Percentiles rank a stretch among this genome's conserved stretches.
These are phyloP conservation scores for Aleiodes alternator DNA, from an alignment of 2,888 invertebrate species.

Conservation along the genomic window DNA sequence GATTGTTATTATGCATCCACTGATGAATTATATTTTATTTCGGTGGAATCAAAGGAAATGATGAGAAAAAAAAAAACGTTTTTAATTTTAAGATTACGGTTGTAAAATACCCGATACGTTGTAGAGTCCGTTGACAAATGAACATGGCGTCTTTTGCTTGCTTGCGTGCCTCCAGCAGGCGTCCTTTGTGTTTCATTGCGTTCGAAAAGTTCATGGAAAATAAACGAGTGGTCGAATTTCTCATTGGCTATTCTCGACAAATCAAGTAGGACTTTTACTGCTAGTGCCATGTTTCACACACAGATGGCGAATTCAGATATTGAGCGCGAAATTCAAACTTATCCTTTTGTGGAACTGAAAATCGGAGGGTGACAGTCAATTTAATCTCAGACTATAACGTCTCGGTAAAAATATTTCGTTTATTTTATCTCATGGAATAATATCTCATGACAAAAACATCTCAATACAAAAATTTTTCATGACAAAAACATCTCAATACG, in stretches of 20 bases:
- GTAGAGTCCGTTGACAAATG: conserved; percentile 69
- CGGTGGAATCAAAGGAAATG: background rate
- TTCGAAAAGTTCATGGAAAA: conserved; percentile 56
- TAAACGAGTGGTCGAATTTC: background rate
- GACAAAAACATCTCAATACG: too few relatives aligned
- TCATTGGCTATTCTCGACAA: conserved; percentile 1
- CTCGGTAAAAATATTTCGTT: too few relatives aligned
- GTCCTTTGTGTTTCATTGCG: conserved; percentile 63
- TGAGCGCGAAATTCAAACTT: conserved; percentile 1
- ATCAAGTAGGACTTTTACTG: background rate
- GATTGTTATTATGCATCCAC: conserved; percentile 47
- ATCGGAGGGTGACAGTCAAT: too few relatives aligned
- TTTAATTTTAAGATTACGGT: background rate
- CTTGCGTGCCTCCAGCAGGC: conserved; percentile 60
- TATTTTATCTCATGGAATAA: too few relatives aligned
- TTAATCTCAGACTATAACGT: too few relatives aligned
- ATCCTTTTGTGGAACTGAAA: too few relatives aligned
- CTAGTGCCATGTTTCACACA: background rate
- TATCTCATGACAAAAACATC: too few relatives aligned
- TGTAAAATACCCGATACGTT: conserved; percentile 13
- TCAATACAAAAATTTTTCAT: too few relatives aligned
- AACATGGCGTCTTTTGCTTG: conserved; percentile 66
- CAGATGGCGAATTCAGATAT: background rate
- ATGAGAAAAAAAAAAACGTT: background rate
- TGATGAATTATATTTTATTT: conserved; percentile 39